Conservation (phyloP, 2,888 invertebrate species). For the Tanytarsus gracilentus region DNA sequence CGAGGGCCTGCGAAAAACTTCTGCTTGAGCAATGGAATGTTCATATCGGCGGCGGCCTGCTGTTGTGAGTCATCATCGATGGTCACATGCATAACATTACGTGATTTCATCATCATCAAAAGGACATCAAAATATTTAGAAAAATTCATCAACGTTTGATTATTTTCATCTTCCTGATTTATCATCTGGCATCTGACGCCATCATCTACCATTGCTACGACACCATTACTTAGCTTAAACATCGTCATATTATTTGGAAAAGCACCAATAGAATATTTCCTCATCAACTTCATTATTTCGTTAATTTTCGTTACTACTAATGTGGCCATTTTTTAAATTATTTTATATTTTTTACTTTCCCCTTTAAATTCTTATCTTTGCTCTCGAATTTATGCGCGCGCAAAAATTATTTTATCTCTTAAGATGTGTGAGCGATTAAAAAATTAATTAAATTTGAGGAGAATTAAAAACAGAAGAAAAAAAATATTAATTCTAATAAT, state of each 20-base stretch:
- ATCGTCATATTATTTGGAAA: constrained; percentile 29
- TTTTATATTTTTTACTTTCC: no score
- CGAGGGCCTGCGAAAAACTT: neutral
- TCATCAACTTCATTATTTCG: constrained; percentile 25
- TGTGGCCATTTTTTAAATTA: constrained; percentile 28
- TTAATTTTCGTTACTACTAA: constrained; percentile 15
- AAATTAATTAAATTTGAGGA: no score
- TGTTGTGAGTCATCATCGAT: constrained; percentile 5
- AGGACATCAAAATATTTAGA: constrained; percentile 29
- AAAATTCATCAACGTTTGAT: constrained; percentile 27
- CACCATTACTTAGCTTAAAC: constrained; percentile 25
- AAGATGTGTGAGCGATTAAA: no score
- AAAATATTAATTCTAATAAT: no score
- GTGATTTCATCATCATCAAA: constrained; percentile 19
- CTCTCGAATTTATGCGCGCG: no score
- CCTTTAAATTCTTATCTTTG: neutral
- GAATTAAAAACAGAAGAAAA: no score
- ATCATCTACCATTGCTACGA: constrained; percentile 26
- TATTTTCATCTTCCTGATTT: constrained; percentile 28
- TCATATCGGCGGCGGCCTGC: neutral
- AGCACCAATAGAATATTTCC: constrained; percentile 28
- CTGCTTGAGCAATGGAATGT: constrained; percentile 29
- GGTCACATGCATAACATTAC: constrained; percentile 22
- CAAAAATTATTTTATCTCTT: no score
- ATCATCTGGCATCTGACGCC: constrained; percentile 6